These are phyloP conservation scores for Periophthalmus modestus DNA, from an alignment of 2,113 vertebrate genomes.

Conservation along the genomic window DNA sequence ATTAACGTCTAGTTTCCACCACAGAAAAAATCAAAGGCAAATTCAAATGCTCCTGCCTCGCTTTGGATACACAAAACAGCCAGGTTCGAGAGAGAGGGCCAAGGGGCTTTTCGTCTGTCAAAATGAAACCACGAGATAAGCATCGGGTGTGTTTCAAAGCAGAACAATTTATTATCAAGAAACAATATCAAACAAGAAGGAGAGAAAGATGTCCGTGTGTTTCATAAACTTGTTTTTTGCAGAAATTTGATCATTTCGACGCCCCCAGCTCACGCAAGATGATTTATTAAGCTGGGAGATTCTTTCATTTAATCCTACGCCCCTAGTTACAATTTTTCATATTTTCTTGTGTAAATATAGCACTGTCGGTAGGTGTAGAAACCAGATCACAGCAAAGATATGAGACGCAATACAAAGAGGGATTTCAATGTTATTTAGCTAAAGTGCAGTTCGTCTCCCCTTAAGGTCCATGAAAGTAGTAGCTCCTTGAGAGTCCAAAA, in stretches of 20 bases:
- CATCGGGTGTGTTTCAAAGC: constrained; percentile 68
- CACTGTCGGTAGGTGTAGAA: constrained; percentile 53
- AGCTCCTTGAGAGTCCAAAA: constrained; percentile 25
- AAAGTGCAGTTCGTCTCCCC: constrained; percentile 64
- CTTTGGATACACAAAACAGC: constrained; percentile 44
- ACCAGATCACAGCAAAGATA: constrained; percentile 51
- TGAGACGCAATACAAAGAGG: constrained; percentile 56
- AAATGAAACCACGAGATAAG: constrained; percentile 32
- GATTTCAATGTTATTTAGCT: constrained; percentile 41
- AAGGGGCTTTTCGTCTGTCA: constrained; percentile 11
- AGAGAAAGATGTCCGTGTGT: constrained; percentile 54
- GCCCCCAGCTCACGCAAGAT: constrained; percentile 65
- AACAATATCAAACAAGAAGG: constrained; percentile 81
- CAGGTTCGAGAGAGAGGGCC: constrained; percentile 11
- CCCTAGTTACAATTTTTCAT: constrained; percentile 57
- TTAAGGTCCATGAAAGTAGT: constrained; percentile 26
- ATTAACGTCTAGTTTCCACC: constrained; percentile 69
- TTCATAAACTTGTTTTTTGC: constrained; percentile 67
- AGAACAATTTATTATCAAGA: constrained; percentile 83
- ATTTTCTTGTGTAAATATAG: constrained; percentile 50
- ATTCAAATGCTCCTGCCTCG: constrained; percentile 44
- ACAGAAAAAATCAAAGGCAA: constrained; percentile 61
- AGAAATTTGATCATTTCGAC: constrained; percentile 57
- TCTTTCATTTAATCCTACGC: constrained; percentile 48
- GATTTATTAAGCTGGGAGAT: constrained; percentile 60